Evolutionary conservation across 2,113 vertebrate species (phyloP).

Genomic region (Spea bombifrons): DNA sequence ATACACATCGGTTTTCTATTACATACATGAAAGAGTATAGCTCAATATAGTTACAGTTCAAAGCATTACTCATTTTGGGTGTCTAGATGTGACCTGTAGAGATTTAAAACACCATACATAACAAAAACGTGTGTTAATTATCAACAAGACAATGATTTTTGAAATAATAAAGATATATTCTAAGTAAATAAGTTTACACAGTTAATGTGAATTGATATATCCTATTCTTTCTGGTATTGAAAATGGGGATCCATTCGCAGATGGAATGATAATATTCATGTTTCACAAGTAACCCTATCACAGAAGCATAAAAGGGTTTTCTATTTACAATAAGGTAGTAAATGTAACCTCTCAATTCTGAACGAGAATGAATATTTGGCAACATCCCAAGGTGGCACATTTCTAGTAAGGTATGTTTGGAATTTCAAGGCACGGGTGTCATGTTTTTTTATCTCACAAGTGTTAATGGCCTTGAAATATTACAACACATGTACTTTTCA

Average conservation of each 20-base stretch:
- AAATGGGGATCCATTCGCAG: constrained; percentile 18
- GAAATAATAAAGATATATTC: no score
- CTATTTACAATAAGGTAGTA: constrained; percentile 1
- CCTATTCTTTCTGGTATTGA: neutral
- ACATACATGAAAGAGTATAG: no score
- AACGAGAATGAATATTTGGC: neutral
- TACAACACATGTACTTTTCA: neutral
- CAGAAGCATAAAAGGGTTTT: neutral
- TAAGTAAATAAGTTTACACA: no score
- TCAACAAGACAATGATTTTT: no score
- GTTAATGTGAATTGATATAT: no score
- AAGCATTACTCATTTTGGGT: no score
- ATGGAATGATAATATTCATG: neutral
- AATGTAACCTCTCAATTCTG: neutral
- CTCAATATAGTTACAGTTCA: no score
- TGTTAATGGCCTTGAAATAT: constrained; percentile 6
- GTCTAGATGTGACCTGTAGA: no score
- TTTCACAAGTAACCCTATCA: constrained; percentile 16
- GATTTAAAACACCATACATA: no score
- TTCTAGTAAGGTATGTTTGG: neutral
- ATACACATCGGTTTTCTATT: no score
- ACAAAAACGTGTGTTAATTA: no score
- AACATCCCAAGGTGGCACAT: neutral
- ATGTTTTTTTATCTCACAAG: constrained; percentile 1
- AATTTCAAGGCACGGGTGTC: constrained; percentile 32